These are phyloP conservation scores for Stigmatopora nigra DNA, from an alignment of 2,113 vertebrate genomes.

Conservation along the genomic window DNA sequence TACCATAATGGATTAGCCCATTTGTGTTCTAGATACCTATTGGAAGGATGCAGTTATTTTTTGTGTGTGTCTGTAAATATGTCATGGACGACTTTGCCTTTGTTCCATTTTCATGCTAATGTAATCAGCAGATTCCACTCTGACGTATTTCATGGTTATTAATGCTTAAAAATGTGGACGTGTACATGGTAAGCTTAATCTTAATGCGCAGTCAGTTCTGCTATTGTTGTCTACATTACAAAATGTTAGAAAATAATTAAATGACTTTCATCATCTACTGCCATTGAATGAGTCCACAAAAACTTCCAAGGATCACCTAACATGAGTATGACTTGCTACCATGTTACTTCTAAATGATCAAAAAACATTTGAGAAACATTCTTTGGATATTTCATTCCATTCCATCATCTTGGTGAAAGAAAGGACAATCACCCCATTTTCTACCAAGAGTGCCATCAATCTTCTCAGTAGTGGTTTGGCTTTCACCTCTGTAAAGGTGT, in stretches of 20 bases:
- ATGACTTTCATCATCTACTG: no score
- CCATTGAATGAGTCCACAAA: no score
- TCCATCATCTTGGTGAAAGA: neutral
- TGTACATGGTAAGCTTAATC: neutral
- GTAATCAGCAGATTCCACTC: neutral
- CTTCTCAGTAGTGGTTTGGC: constrained; percentile 40
- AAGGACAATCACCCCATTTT: constrained; percentile 26
- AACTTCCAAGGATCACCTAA: no score
- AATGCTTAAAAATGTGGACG: neutral
- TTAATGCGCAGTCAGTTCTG: neutral
- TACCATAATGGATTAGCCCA: neutral
- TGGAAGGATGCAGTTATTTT: constrained; percentile 14
- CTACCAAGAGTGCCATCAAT: constrained; percentile 32
- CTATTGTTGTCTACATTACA: neutral
- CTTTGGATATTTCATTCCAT: constrained; percentile 15
- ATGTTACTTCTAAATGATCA: neutral
- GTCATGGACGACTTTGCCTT: constrained; percentile 14
- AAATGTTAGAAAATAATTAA: neutral
- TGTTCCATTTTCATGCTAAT: constrained; percentile 2
- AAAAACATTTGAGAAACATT: constrained; percentile 5
- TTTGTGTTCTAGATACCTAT: neutral
- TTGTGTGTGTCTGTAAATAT: constrained; percentile 9
- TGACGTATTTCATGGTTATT: neutral
- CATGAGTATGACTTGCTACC: no score
- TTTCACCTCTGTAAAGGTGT: constrained; percentile 47